Conservation (phyloP, 2,113 vertebrate genomes). For the Gobiocypris rarus region DNA sequence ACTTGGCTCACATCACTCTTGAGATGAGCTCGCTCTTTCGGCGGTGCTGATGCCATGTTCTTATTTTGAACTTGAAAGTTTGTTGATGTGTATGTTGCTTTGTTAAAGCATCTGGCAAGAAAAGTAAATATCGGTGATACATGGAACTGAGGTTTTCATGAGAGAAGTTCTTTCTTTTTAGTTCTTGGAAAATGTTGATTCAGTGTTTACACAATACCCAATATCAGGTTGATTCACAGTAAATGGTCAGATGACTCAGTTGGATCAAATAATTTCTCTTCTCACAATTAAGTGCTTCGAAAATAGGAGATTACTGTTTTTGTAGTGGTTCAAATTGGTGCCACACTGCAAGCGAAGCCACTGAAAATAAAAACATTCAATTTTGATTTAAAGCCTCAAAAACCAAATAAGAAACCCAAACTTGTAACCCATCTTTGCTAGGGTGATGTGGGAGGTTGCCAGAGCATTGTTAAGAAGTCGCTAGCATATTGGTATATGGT, state of each 20-base stretch:
- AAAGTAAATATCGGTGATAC: background rate
- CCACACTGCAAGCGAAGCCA: background rate
- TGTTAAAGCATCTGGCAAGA: background rate
- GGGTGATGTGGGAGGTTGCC: background rate
- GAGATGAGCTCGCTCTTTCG: background rate
- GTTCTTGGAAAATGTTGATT: constrained; percentile 3
- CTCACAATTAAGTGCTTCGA: background rate
- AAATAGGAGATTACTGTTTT: background rate
- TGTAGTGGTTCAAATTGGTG: background rate
- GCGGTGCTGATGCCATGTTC: background rate
- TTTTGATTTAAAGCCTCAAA: background rate
- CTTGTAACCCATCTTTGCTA: background rate
- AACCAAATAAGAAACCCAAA: background rate
- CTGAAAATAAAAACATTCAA: background rate
- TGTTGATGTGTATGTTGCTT: background rate
- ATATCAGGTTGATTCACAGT: constrained; percentile 19
- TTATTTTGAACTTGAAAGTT: background rate
- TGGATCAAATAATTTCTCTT: background rate
- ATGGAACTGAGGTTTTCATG: background rate
- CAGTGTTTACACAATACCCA: background rate
- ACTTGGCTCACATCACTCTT: background rate
- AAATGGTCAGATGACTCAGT: background rate
- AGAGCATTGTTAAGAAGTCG: background rate
- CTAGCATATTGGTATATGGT: background rate
- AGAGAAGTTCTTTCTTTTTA: background rate